Percentiles rank a stretch among this genome's conserved stretches.
Conservation (phyloP, 2,113 vertebrate genomes). For the Sminthopsis crassicaudata region DNA sequence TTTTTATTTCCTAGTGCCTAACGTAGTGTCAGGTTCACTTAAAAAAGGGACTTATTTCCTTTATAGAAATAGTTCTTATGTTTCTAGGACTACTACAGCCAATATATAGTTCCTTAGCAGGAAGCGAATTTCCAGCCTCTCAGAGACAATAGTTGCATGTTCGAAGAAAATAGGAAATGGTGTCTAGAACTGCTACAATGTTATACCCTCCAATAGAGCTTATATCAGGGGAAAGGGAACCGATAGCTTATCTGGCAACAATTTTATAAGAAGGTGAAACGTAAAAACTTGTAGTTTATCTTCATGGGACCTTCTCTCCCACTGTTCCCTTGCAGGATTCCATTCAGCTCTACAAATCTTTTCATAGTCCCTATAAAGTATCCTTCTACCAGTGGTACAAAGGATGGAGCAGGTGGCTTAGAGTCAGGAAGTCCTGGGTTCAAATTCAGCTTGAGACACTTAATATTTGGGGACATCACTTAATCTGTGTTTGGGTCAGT, state of each 20-base stretch:
- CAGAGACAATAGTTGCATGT: background rate
- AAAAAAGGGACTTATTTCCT: background rate
- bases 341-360: background rate
- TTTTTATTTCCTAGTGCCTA: background rate
- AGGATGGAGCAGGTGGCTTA: background rate
- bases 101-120: background rate
- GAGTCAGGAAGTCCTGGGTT: background rate
- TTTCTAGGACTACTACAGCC: background rate
- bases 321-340: background rate
- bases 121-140: background rate
- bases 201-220: background rate
- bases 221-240: background rate
- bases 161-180: background rate
- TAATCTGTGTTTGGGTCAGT: background rate
- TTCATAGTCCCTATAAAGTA: background rate
- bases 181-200: background rate
- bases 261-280: background rate
- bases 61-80: background rate
- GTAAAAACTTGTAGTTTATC: background rate
- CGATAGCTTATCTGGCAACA: background rate
- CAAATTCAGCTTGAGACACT: background rate
- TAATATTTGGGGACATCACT: background rate
- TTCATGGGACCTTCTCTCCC: background rate
- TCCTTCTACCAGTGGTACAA: background rate
- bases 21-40: background rate